Evolutionary conservation across 2,113 vertebrate species (phyloP), one percentile per base, ranked within the genome.

Genomic region (Microtus oregoni): DNA sequence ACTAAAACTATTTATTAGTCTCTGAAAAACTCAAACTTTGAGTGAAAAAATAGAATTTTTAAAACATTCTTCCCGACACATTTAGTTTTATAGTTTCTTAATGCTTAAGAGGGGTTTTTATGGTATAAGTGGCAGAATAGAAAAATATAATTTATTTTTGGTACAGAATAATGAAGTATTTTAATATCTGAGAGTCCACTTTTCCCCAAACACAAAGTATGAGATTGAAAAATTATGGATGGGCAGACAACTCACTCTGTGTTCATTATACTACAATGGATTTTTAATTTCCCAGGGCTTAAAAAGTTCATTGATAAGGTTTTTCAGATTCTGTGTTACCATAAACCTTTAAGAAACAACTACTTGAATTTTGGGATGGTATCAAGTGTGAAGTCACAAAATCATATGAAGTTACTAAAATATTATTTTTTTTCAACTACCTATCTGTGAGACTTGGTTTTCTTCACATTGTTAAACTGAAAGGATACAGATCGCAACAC

Each of bases 1-100:
- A 88, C 41, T 96, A 38, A 94, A 95, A 85, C 82, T 83, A 44
- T 87, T 83, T 83, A 94, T 83, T 83, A 94, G 38, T 79, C 32
- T 85, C 2, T 94, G 85, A 79, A 92, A 90, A 85, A 89, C 90
- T 92, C 14, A 52, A 58, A 28, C 10, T 86, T 94, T 92, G 26
- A 86, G 47, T 61, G 55, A 47, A 89, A 93, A 92, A 88, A 94
- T 94, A n/a, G 58, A 67, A 86, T 92, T 87, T 68, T 32, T n/a
- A 83, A 93, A 96, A 95, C 77, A 30, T 91, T 91, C 1, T 7
- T 68, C 14, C 32, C 8, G 38, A 10, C 26, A 83, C 13, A 6
- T 91, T 86, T 92, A 94, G 41, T 70, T 93, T 87, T 26, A 93
- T 77, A 88, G 24, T 93, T 90, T 87, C 52, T 35, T 35, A 73